Base-by-base conservation (phyloP, 2,113 vertebrate species). In the Erythrocercus mccallii region DNA sequence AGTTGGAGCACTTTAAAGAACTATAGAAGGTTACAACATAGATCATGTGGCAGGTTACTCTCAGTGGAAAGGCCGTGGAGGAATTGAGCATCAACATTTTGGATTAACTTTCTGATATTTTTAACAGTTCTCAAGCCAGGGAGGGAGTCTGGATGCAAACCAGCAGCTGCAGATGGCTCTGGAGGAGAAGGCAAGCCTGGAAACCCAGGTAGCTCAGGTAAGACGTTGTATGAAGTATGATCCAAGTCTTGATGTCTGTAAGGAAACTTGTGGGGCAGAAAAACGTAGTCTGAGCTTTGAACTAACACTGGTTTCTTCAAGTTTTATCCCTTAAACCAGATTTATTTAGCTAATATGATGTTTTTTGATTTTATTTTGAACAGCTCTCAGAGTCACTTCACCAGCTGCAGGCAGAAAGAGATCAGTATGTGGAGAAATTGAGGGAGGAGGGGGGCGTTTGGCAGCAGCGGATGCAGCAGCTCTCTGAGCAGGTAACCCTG, bases 381-480 rank as follows among this genome's bases (percentile, higher is more conserved):
- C 90, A 99, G 99, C 97, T 99, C 57, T 97, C 97, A 12, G 98
- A 99, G 95, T 98, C 97, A 0, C 88, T 99, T 21, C 94, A 96
- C 20, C 98, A 98, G 78, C 98, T 99, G 24, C 98, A 98, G 93
- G 94, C 96, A 11, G 99, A 99, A 93, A 98, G 99, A 88, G 99
- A 99, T 92, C 98, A 96, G 95, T 99, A 99, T 10, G 98, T 96
- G 5, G 97, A 97, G 60, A 98, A 98, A 82, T 98, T 99, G 94
- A 98, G 98, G 92, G 98, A 98, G 71, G 99, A 99, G 48, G 98
- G 97, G 2, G 95, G 91, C 10, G 27, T 98, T 28, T 99, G 99
- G 99, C 99, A 99, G 93, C 98, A 99, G 94, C 98, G 98, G 72
- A 98, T 99, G 2, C 98, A 99, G 69, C 98, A 99, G 94, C 98